Evolutionary conservation across 2,888 invertebrate species (phyloP), one percentile per base, ranked within the genome.

Genomic region (Pyralis farinalis): DNA sequence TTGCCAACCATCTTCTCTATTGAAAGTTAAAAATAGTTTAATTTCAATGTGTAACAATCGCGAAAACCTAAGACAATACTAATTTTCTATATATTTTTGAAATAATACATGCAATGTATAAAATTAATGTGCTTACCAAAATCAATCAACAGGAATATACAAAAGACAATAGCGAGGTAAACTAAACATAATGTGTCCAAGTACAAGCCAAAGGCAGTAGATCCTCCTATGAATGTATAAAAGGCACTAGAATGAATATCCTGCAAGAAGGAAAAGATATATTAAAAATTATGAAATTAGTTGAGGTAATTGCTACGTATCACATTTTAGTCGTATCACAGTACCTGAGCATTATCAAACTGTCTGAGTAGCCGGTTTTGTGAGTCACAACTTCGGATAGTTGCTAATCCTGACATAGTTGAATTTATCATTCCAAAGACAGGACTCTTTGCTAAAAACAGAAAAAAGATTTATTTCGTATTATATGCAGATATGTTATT

Each of bases 401-500:
- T 95, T 0, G 93, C 84, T 5, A 96, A 79, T 8, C 96, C 96
- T 46, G 93, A 90, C 30, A 96, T 84, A 0, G 94, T 93, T 1
- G 94, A 92, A 53, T 92, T 94, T 20, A 96, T 85, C 81, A 95
- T 95, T 4, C 95, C 92, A 65, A 94, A 95, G 1, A 96, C 93
- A 0, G 96, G 96, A 63, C 95, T 95, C 49, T 94, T 92, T 11
- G 94, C 95, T 95, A 79, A 40, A 62, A 55, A 43, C 42, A n/a
- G n/a, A n/a, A n/a, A n/a, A n/a, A n/a, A n/a, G n/a, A n/a, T n/a
- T n/a, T n/a, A n/a, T n/a, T n/a, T n/a, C n/a, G n/a, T n/a, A n/a
- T n/a, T n/a, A n/a, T n/a, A n/a, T n/a, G n/a, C n/a, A n/a, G n/a
- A n/a, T n/a, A n/a, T n/a, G n/a, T n/a, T n/a, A n/a, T n/a, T n/a